Evolutionary conservation across 2,113 vertebrate species (phyloP).

Genomic region (Tor tambroides): DNA sequence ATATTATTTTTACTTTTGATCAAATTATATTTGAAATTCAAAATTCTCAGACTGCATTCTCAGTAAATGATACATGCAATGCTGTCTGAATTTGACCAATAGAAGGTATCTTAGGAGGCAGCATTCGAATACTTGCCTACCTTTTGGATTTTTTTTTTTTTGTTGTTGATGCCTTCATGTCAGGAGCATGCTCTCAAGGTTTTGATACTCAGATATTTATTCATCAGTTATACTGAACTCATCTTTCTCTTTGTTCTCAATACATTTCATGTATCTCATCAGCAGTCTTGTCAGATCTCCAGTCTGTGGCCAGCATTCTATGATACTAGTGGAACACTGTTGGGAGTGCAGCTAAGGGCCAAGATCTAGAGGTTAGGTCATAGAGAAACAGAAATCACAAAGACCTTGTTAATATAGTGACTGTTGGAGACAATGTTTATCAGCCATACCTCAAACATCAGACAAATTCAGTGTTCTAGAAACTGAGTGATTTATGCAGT

Average conservation of each 20-base stretch:
- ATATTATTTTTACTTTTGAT: neutral
- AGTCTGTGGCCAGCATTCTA: neutral
- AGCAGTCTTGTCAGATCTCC: neutral
- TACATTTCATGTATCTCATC: neutral
- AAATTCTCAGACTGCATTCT: neutral
- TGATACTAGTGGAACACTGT: neutral
- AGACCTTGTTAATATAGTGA: neutral
- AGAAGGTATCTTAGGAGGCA: neutral
- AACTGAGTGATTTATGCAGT: neutral
- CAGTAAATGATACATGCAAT: neutral
- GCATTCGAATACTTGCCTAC: neutral
- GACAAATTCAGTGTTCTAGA: neutral
- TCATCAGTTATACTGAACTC: neutral
- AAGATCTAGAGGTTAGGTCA: neutral
- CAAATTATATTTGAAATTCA: neutral
- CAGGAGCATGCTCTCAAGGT: neutral
- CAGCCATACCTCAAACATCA: conserved; percentile 6
- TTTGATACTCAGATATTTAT: neutral
- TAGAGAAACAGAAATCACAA: neutral
- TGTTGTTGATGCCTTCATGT: neutral
- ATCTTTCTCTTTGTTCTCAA: conserved; percentile 5
- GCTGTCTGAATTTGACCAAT: neutral
- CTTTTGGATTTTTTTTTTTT: too few species aligned
- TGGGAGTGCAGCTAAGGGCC: neutral
- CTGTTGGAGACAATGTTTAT: neutral